A percentile compares a stretch with the other conserved stretches of the same genome.
These are phyloP conservation scores for Reticulitermes speratus DNA, from an alignment of 1,140 invertebrate genomes.

Conservation along the genomic window DNA sequence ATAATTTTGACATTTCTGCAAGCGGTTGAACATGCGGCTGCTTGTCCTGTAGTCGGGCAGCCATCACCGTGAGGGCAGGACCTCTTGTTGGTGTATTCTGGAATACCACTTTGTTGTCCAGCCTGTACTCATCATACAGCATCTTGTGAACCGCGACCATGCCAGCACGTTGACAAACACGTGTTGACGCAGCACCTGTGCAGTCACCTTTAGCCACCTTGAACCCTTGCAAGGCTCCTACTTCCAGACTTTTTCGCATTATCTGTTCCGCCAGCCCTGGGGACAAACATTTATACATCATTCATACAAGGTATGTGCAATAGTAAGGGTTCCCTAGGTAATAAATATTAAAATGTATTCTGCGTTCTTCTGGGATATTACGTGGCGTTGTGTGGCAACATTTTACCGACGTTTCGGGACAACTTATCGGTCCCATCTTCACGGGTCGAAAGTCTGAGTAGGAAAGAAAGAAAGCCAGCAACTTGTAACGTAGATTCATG, in stretches of 20 bases:
- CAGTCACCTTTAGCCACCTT: conserved; percentile 20
- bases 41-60: neutral
- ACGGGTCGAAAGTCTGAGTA: no score
- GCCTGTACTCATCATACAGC: conserved; percentile 22
- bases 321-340: no score
- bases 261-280: neutral
- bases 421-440: no score
- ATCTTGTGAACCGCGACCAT: neutral
- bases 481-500: no score
- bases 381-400: no score
- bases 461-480: no score
- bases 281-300: neutral
- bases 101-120: conserved; percentile 13
- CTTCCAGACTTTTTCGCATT: neutral
- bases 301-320: no score
- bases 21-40: neutral
- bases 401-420: no score
- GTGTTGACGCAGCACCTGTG: conserved; percentile 1
- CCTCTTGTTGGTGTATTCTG: neutral
- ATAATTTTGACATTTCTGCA: no score
- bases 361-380: no score
- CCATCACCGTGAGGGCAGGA: neutral
- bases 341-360: no score
- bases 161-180: neutral
- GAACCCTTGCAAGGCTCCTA: neutral